Evolutionary conservation across 1,140 invertebrate genomes (phyloP), one percentile per base, ranked within the genome.

Genomic region (Ganaspis sp.): DNA sequence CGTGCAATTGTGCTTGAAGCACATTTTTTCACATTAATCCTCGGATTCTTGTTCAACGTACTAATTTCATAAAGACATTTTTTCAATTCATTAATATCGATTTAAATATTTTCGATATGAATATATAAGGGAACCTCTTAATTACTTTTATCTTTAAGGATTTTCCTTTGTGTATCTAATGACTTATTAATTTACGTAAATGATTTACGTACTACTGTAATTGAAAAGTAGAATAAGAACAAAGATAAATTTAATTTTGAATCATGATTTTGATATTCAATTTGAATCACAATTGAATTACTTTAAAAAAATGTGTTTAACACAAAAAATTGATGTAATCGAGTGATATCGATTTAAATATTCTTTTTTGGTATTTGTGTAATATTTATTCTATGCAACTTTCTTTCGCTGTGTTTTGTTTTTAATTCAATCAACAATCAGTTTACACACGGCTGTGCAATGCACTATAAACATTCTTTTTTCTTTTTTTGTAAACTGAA

Each of bases 221-320:
- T 29, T 29, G 5, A 64, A 64, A 64, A n/a, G 26, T 64, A 64
- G 58, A 29, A 29, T 64, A 64, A 64, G 54, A n/a, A 64, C 58
- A 64, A 4, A 64, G 26, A 12, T 29, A 15, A 64, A 26, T 29
- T 9, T 12, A 29, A 64, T n/a, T n/a, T 64, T n/a, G 11, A 29
- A 29, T 64, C 23, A 15, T 49, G 21, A 34, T 6, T 29, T 23
- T 26, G 21, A 26, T 23, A 58, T 58, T 26, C 12, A 23, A 21
- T 58, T 29, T 26, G 15, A 29, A 26, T 64, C 11, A 9, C 9
- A 19, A 23, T 21, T 23, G 6, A 23, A 29, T 29, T n/a, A n/a
- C 6, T 15, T 64, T 15, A 9, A 64, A 3, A n/a, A 29, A 11
- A 26, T 64, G 23, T 29, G 58, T 64, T 29, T n/a, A 11, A n/a